Conservation (phyloP, 2,113 vertebrate species). For the Tylochromis polylepis region DNA sequence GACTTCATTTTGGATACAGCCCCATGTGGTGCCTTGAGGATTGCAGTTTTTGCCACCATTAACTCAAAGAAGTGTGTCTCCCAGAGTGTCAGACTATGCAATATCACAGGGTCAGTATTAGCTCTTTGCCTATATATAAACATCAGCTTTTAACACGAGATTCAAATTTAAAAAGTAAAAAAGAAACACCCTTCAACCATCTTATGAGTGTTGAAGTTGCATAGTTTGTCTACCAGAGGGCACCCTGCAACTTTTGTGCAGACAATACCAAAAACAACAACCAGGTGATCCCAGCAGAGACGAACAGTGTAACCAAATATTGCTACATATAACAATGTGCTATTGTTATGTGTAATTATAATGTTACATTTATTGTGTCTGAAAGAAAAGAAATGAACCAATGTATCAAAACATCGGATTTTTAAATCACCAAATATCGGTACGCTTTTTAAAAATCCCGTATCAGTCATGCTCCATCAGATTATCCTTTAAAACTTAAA, state of each 20-base stretch:
- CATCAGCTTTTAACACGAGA: neutral
- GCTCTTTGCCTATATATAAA: neutral
- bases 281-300: neutral
- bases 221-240: neutral
- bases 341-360: neutral
- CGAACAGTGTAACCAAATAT: neutral
- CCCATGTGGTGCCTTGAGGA: neutral
- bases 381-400: neutral
- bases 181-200: neutral
- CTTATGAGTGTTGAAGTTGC: neutral
- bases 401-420: fast-evolving
- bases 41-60: neutral
- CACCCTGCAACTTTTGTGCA: neutral
- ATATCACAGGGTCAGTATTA: neutral
- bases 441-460: neutral
- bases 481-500: neutral
- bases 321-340: neutral
- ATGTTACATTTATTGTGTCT: neutral
- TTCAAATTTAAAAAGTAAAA: neutral
- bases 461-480: neutral
- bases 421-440: neutral
- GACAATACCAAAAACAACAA: neutral
- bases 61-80: neutral
- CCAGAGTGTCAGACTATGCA: neutral
- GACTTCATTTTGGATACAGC: neutral